phyloP scores from a whole-genome alignment of 2,888 invertebrate species.

The Diadromus collaris region DNA sequence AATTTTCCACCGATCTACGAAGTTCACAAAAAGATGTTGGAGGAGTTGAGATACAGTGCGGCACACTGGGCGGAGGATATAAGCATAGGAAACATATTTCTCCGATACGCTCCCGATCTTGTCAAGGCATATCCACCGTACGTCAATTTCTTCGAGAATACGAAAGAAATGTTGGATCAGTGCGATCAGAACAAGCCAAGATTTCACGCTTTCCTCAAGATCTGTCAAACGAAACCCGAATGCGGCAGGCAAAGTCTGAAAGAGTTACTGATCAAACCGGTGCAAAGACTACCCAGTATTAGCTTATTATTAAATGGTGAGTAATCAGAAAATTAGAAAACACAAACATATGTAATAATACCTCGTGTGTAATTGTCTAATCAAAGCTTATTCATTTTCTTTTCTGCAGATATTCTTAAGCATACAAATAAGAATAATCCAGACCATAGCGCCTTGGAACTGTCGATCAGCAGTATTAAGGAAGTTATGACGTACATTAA shows the following conservation, averaged over 20 bases:
- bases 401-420: conserved; percentile 91
- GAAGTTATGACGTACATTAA: conserved; percentile 98
- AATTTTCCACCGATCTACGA: conserved; percentile 97
- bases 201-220: conserved; percentile 99
- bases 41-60: conserved; percentile 82
- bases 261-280: conserved; percentile 98
- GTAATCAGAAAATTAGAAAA: conserved; percentile 68
- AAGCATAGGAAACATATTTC: conserved; percentile 93
- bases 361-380: neutral
- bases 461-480: conserved; percentile 93
- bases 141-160: conserved; percentile 98
- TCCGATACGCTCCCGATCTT: conserved; percentile 93
- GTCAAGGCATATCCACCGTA: conserved; percentile 98
- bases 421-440: conserved; percentile 93
- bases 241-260: conserved; percentile 97
- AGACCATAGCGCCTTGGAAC: conserved; percentile 92
- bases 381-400: neutral
- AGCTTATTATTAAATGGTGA: conserved; percentile 95
- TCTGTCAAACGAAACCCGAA: conserved; percentile 95
- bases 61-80: conserved; percentile 94
- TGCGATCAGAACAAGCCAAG: conserved; percentile 96
- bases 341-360: neutral
- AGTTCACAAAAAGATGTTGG: conserved; percentile 90
- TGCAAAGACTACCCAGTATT: conserved; percentile 98
- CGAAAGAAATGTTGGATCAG: conserved; percentile 94